Evolutionary conservation across 2,113 vertebrate species (phyloP).

Genomic region (Oceanodroma tethys): DNA sequence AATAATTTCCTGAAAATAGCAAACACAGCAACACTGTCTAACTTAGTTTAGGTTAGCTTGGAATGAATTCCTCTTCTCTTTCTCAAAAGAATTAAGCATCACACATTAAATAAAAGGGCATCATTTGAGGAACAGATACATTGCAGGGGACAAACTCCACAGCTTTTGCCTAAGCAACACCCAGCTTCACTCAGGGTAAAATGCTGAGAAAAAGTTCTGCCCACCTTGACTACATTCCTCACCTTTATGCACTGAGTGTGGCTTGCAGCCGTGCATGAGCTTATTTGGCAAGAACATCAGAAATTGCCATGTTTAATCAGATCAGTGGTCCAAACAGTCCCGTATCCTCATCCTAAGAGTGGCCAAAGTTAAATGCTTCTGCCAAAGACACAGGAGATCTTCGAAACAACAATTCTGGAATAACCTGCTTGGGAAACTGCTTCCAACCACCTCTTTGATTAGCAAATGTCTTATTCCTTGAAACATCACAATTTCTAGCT

Average conservation of each 20-base stretch:
- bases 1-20: constrained; percentile 86
- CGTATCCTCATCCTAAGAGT: neutral
- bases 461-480: neutral
- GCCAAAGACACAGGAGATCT: neutral
- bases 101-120: neutral
- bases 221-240: neutral
- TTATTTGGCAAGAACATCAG: neutral
- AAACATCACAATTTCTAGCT: neutral
- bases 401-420: neutral
- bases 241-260: neutral
- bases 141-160: neutral
- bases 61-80: neutral
- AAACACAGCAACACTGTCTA: constrained; percentile 21
- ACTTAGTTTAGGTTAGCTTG: neutral
- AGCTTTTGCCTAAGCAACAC: neutral
- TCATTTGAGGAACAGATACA: neutral
- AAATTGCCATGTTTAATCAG: neutral
- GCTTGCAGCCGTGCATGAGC: neutral
- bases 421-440: neutral
- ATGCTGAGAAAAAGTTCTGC: neutral
- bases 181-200: neutral
- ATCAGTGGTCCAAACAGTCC: neutral
- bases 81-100: neutral
- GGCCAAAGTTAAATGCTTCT: neutral
- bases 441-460: neutral